These are phyloP conservation scores for Himantopus leucocephalus DNA, from an alignment of 2,113 vertebrate species.

Conservation along the genomic window DNA sequence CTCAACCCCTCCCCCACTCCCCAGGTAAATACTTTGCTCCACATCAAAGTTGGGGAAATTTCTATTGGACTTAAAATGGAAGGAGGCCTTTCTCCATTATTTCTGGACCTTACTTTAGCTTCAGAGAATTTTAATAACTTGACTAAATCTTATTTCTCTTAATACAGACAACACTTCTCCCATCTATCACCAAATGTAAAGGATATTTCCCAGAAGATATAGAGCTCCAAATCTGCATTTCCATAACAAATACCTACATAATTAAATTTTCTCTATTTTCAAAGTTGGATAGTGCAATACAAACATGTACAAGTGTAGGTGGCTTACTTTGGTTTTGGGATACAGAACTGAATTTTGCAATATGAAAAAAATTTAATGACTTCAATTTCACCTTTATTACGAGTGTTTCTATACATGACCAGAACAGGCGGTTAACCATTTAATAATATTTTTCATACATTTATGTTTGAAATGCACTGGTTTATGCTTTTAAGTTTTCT, in stretches of 20 bases:
- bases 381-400: conserved; percentile 42
- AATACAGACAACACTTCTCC: not conserved
- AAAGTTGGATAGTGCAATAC: not conserved
- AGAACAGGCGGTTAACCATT: not conserved
- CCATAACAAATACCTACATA: not conserved
- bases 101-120: not conserved
- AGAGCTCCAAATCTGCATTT: not conserved
- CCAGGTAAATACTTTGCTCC: not conserved
- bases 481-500: conserved; percentile 12
- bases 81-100: not conserved
- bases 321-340: conserved; percentile 24
- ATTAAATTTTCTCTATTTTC: conserved; percentile 3
- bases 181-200: not conserved
- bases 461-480: not conserved
- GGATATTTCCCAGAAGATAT: not conserved
- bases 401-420: not conserved
- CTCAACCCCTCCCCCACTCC: fast-evolving
- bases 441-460: not conserved
- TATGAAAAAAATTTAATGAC: conserved; percentile 6
- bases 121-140: not conserved
- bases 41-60: not conserved
- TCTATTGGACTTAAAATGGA: not conserved
- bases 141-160: not conserved
- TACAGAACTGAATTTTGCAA: conserved; percentile 33
- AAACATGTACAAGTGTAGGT: conserved; percentile 47